phyloP scores from a whole-genome alignment of 2,888 invertebrate species.

The Hylaea fasciaria region DNA sequence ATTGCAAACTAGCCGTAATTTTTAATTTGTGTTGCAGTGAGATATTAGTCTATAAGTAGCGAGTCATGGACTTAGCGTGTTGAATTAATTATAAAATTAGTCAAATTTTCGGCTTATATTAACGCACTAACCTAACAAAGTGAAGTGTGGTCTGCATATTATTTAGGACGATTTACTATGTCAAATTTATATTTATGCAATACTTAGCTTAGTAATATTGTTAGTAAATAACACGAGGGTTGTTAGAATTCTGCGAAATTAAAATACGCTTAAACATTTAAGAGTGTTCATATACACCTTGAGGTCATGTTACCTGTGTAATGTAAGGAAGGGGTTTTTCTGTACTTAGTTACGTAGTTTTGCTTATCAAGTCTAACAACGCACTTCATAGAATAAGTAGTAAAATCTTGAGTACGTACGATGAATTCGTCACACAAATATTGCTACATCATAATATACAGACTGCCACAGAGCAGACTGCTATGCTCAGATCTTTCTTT shows the following conservation, averaged over 20 bases:
- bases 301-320: no score
- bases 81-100: neutral
- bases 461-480: no score
- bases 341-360: no score
- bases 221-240: no score
- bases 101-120: constrained; percentile 1
- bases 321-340: no score
- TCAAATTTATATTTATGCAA: neutral
- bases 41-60: neutral
- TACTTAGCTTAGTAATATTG: no score
- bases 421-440: neutral
- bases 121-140: constrained; percentile 11
- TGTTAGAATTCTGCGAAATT: no score
- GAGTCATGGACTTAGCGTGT: neutral
- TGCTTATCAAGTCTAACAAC: neutral
- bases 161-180: neutral
- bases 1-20: neutral
- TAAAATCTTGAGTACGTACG: no score
- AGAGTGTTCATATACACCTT: no score
- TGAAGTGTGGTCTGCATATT: neutral
- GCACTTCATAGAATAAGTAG: neutral
- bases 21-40: neutral
- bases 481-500: no score
- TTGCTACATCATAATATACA: no score
- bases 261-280: no score